A percentile compares a stretch with the other conserved stretches of the same genome.
phyloP scores from a whole-genome alignment of 2,113 vertebrate species.

The Megaleporinus macrocephalus region DNA sequence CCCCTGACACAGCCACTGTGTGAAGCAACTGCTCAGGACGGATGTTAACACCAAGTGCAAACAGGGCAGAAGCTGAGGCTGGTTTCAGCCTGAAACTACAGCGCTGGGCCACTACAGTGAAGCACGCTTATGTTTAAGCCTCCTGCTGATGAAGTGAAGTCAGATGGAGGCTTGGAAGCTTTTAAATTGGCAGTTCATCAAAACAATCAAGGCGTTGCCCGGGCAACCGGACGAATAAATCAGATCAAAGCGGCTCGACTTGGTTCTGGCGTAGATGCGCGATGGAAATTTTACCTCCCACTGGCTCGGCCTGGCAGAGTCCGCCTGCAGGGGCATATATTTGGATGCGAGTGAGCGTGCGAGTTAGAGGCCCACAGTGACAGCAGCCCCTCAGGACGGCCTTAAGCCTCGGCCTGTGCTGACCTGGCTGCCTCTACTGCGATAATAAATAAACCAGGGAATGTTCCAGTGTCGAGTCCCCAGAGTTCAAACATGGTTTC shows the following conservation, averaged over 20 bases:
- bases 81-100: no score
- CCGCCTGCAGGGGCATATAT: slow-evolving; percentile 32
- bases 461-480: slow-evolving; percentile 4
- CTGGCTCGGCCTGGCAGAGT: not conserved
- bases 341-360: slow-evolving; percentile 23
- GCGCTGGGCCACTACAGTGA: no score
- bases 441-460: slow-evolving; percentile 35
- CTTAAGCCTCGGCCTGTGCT: not conserved
- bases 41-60: no score
- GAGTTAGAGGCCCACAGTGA: not conserved
- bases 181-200: not conserved
- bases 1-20: no score
- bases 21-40: no score
- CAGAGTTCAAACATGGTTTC: not conserved
- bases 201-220: not conserved
- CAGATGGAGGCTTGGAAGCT: not conserved
- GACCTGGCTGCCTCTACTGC: slow-evolving; percentile 10
- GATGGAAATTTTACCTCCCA: not conserved
- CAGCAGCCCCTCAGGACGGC: slow-evolving; percentile 24
- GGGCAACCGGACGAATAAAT: not conserved
- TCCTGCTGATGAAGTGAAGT: not conserved
- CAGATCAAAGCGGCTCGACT: not conserved
- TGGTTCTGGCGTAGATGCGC: not conserved
- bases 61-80: no score
- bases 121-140: no score